Percentiles rank a stretch among this genome's conserved stretches.
Conservation (phyloP, 2,113 vertebrate species). For the Sitta europaea region DNA sequence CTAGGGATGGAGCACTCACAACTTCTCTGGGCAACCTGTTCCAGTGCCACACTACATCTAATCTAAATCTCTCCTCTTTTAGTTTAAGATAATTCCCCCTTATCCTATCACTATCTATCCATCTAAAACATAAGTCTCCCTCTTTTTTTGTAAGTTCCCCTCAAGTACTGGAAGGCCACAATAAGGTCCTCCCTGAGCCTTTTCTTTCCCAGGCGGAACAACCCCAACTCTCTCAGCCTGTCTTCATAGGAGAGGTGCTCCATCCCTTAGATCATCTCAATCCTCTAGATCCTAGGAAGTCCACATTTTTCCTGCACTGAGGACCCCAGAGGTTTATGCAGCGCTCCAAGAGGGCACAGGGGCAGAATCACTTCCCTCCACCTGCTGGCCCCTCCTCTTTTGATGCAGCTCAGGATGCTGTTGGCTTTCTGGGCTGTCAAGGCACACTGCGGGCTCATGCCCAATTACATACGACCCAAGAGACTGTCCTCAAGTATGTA, state of each 20-base stretch:
- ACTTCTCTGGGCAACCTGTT: background rate
- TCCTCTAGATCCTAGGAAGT: background rate
- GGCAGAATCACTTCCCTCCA: background rate
- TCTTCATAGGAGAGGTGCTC: background rate
- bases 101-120: background rate
- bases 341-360: background rate
- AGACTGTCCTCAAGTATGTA: background rate
- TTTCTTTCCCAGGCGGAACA: background rate
- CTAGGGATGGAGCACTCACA: background rate
- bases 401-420: background rate
- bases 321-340: background rate
- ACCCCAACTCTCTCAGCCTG: background rate
- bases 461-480: background rate
- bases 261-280: background rate
- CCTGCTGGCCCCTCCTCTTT: background rate
- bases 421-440: background rate
- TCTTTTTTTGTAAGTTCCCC: background rate
- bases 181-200: background rate
- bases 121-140: background rate
- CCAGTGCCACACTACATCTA: background rate
- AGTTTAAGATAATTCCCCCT: background rate
- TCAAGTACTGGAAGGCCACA: background rate
- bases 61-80: background rate
- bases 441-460: background rate
- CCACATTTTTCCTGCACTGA: background rate